Percentiles rank a stretch among this genome's conserved stretches.
phyloP scores from a whole-genome alignment of 1,140 invertebrate genomes.

The Mya arenaria region DNA sequence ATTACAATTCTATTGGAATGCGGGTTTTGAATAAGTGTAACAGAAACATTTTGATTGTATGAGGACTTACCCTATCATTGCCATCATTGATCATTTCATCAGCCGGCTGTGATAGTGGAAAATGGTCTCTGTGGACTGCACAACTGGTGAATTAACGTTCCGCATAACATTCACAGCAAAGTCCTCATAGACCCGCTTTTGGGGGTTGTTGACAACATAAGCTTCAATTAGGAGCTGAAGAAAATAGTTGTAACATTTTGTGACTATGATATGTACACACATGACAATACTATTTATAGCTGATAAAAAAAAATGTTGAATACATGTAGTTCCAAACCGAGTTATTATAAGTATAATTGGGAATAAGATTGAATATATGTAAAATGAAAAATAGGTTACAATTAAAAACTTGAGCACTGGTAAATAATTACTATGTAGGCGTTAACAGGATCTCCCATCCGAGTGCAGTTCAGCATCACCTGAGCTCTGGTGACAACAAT shows the following conservation, averaged over 20 bases:
- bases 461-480: not conserved
- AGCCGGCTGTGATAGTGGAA: slow-evolving; percentile 83
- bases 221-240: slow-evolving; percentile 88
- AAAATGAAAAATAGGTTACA: not conserved
- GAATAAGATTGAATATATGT: no score
- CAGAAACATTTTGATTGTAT: not conserved
- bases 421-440: slow-evolving; percentile 16
- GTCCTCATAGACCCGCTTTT: slow-evolving; percentile 83
- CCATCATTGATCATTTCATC: not conserved
- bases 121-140: slow-evolving; percentile 87
- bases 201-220: slow-evolving; percentile 92
- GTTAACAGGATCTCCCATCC: not conserved
- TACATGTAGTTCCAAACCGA: not conserved
- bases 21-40: not conserved
- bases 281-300: not conserved
- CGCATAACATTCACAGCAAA: slow-evolving; percentile 51
- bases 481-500: slow-evolving; percentile 57
- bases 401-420: not conserved
- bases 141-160: slow-evolving; percentile 72
- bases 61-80: slow-evolving; percentile 31
- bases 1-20: not conserved
- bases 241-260: not conserved
- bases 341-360: not conserved
- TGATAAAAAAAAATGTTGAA: not conserved
- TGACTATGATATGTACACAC: not conserved